phyloP scores from a whole-genome alignment of 2,888 invertebrate genomes.

The Eilema sororculum region DNA sequence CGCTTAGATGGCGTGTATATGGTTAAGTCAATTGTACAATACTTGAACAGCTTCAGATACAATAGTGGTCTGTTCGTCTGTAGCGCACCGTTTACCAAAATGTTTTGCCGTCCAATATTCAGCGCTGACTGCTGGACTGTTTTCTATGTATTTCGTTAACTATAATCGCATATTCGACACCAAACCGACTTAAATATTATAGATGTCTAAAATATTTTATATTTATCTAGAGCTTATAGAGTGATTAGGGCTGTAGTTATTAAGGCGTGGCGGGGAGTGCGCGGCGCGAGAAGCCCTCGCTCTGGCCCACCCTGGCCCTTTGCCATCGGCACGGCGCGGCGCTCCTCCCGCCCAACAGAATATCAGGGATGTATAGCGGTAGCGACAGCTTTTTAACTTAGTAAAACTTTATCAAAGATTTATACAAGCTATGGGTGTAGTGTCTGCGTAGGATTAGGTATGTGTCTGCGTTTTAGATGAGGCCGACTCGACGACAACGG shows the following conservation, averaged over 20 bases:
- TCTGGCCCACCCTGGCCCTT: background rate
- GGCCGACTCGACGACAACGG: constrained; percentile 50
- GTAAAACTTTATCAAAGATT: constrained; percentile 76
- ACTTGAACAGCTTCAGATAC: constrained; percentile 50
- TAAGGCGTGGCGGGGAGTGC: constrained; percentile 54
- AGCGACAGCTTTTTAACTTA: constrained; percentile 77
- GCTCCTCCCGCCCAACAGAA: constrained; percentile 59
- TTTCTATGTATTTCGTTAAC: constrained; percentile 65
- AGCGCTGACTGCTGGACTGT: constrained; percentile 76
- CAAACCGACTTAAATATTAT: constrained; percentile 72
- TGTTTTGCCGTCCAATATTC: constrained; percentile 84
- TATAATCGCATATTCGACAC: constrained; percentile 77
- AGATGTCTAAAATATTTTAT: constrained; percentile 81
- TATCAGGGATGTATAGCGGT: constrained; percentile 79
- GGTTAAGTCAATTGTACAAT: constrained; percentile 53
- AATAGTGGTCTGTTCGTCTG: constrained; percentile 27
- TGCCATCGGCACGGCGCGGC: constrained; percentile 19
- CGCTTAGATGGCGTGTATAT: constrained; percentile 39
- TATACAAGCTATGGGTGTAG: constrained; percentile 79
- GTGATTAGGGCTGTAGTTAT: constrained; percentile 77
- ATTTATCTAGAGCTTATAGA: constrained; percentile 86
- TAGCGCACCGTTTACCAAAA: constrained; percentile 67
- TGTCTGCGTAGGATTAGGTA: constrained; percentile 67
- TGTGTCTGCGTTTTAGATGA: constrained; percentile 54
- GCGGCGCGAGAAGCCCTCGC: constrained; percentile 8